These are phyloP conservation scores for Mellivora capensis DNA, from an alignment of 2,113 vertebrate species.

Conservation along the genomic window DNA sequence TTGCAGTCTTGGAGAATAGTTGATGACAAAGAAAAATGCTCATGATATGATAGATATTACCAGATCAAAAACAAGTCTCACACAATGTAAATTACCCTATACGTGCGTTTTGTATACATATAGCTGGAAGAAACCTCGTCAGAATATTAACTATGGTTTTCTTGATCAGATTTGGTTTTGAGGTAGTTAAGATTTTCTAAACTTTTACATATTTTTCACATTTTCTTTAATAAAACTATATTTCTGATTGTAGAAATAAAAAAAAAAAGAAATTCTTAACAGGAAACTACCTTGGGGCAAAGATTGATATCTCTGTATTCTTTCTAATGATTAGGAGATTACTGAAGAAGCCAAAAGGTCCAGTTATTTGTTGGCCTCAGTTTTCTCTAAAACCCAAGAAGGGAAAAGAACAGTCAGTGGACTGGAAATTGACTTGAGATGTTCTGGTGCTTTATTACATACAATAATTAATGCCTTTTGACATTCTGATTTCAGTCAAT, in stretches of 20 bases:
- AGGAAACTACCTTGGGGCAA: background rate
- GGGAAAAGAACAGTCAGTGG: background rate
- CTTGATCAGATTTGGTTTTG: background rate
- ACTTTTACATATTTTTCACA: background rate
- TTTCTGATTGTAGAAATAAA: background rate
- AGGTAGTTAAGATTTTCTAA: background rate
- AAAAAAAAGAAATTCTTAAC: background rate
- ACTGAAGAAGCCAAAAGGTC: background rate
- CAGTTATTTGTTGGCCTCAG: background rate
- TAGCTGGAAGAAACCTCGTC: background rate
- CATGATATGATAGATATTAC: background rate
- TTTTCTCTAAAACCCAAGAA: background rate
- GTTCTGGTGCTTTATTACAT: background rate
- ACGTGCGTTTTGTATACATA: background rate
- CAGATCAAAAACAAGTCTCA: background rate
- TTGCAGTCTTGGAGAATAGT: background rate
- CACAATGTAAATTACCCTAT: background rate
- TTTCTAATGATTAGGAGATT: background rate
- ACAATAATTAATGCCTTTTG: background rate
- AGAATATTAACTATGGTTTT: background rate
- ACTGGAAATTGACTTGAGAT: background rate
- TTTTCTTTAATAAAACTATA: background rate
- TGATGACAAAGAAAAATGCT: background rate
- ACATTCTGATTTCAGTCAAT: background rate
- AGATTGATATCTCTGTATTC: background rate